These are phyloP conservation scores for Oxyscelio sp. DNA, from an alignment of 2,888 invertebrate genomes.

Conservation along the genomic window DNA sequence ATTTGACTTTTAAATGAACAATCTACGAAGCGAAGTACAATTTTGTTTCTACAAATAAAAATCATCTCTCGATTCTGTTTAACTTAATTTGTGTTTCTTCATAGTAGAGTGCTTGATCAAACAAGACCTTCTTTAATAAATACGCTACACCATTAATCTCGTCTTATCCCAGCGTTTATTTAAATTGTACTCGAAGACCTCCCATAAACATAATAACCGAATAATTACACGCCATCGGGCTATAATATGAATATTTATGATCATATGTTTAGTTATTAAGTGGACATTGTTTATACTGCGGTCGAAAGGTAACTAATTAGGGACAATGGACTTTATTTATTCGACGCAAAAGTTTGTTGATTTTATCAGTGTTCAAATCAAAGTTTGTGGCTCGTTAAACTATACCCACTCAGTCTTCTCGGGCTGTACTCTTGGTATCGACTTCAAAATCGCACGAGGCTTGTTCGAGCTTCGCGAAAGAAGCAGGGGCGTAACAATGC, in stretches of 20 bases:
- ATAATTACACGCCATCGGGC: conserved; percentile 6
- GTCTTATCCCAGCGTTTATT: background rate
- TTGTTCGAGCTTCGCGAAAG: conserved; percentile 69
- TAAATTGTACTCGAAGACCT: conserved; percentile 16
- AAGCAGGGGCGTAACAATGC: conserved; percentile 74
- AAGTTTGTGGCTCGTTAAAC: conserved; percentile 76
- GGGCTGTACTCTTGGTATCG: conserved; percentile 69
- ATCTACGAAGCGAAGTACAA: background rate
- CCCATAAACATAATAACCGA: conserved; percentile 21
- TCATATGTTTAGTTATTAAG: conserved; percentile 41
- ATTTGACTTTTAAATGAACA: too few species aligned
- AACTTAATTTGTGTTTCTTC: background rate
- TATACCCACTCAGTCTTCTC: conserved; percentile 66
- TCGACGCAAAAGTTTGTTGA: conserved; percentile 67
- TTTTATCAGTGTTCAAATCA: conserved; percentile 73
- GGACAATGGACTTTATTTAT: conserved; percentile 64
- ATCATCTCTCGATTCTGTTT: background rate
- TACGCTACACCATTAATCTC: background rate
- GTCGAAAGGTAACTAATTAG: conserved; percentile 63
- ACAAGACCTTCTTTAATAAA: background rate
- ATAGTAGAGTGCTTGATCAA: background rate
- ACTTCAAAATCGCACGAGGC: conserved; percentile 74
- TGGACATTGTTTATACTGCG: conserved; percentile 49
- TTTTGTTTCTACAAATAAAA: background rate
- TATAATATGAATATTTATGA: conserved; percentile 51